phyloP scores from a whole-genome alignment of 2,888 invertebrate species.

The Prosopocoilus inquinatus region DNA sequence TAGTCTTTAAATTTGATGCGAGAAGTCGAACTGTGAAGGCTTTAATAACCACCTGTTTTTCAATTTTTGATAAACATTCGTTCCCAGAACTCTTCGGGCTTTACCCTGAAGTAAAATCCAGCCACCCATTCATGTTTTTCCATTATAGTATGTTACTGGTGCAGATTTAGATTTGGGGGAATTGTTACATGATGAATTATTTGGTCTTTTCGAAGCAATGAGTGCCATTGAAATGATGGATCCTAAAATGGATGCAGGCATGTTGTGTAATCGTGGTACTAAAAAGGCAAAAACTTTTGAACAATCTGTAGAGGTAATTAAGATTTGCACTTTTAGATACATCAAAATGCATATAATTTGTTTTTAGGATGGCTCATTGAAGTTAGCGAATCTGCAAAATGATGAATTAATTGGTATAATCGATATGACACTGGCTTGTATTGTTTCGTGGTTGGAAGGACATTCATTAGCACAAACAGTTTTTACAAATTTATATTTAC shows the following conservation, averaged over 20 bases:
- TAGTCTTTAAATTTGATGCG: no score
- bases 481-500: constrained; percentile 93
- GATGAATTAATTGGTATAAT: constrained; percentile 88
- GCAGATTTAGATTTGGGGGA: constrained; percentile 84
- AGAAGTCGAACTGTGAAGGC: no score
- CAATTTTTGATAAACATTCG: no score
- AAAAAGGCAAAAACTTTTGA: constrained; percentile 84
- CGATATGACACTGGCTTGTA: constrained; percentile 89
- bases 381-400: constrained; percentile 71
- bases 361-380: constrained; percentile 71
- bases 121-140: no score
- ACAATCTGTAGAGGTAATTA: constrained; percentile 69
- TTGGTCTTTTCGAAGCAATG: constrained; percentile 97
- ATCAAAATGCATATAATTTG: background rate
- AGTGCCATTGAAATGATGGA: constrained; percentile 99
- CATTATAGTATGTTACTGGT: constrained; percentile 15
- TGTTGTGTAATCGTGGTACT: constrained; percentile 88
- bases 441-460: constrained; percentile 97
- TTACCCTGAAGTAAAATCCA: no score
- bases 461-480: constrained; percentile 95
- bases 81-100: no score
- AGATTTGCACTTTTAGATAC: background rate
- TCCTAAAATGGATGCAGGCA: constrained; percentile 99
- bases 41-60: no score
- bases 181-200: constrained; percentile 84